phyloP scores from a whole-genome alignment of 2,113 vertebrate species.

The Martes martes region DNA sequence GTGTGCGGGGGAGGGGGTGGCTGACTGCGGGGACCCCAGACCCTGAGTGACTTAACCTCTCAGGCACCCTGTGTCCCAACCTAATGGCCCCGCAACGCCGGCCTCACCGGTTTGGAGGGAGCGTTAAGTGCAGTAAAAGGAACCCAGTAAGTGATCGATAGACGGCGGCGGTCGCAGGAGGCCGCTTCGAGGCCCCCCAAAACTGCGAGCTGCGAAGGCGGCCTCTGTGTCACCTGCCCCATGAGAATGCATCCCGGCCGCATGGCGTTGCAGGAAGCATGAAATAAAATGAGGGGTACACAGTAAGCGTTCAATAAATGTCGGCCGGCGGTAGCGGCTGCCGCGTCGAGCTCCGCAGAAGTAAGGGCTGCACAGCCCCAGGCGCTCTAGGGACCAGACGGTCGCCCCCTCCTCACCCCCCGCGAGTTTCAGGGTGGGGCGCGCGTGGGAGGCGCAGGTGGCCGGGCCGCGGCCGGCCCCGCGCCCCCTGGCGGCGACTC shows the following conservation, averaged over 20 bases:
- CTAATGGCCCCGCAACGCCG: neutral
- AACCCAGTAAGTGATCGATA: neutral
- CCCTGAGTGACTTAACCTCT: neutral
- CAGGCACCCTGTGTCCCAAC: neutral
- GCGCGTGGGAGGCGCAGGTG: conserved; percentile 47
- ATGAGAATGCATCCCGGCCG: neutral
- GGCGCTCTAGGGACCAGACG: neutral
- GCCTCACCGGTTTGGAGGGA: neutral
- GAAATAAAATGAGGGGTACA: neutral
- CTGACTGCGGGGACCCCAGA: neutral
- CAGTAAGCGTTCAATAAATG: neutral
- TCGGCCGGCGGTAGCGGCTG: neutral
- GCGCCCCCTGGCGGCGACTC: conserved; percentile 22
- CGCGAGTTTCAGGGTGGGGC: neutral
- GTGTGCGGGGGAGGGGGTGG: neutral
- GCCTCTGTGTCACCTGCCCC: neutral
- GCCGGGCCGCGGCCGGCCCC: neutral
- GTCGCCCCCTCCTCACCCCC: neutral
- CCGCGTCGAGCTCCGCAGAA: neutral
- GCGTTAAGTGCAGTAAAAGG: neutral
- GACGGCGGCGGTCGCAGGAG: neutral
- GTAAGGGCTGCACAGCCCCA: neutral
- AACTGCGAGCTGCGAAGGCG: neutral
- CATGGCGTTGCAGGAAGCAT: neutral
- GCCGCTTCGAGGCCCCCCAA: neutral